Conservation (phyloP, 2,113 vertebrate species). For the Tyrannus savana region DNA sequence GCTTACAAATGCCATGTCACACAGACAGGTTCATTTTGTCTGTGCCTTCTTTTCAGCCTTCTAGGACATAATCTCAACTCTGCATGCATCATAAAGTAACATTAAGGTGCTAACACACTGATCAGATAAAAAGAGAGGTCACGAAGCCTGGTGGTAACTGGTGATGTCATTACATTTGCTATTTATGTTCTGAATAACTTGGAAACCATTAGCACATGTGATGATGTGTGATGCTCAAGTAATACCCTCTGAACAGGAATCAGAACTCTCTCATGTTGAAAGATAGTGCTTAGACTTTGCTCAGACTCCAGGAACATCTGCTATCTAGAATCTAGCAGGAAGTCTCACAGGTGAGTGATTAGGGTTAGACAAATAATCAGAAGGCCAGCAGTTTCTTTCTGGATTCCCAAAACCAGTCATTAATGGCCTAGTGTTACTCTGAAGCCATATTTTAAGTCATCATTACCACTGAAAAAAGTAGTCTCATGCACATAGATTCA, state of each 20-base stretch:
- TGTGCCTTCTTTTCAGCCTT: neutral
- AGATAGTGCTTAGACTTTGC: neutral
- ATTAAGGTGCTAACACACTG: neutral
- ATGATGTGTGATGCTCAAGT: neutral
- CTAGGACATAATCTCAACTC: neutral
- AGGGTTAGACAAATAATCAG: neutral
- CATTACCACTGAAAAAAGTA: neutral
- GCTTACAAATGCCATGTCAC: neutral
- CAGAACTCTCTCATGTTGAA: neutral
- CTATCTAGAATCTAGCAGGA: neutral
- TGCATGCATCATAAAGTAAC: neutral
- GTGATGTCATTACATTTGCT: neutral
- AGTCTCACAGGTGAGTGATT: neutral
- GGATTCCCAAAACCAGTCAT: neutral
- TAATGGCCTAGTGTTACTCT: neutral
- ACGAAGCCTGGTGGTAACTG: neutral
- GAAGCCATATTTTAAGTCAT: neutral
- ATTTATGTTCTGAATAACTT: neutral
- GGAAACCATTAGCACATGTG: neutral
- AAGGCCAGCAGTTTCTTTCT: neutral
- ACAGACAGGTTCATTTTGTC: neutral
- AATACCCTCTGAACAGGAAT: neutral
- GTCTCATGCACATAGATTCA: neutral
- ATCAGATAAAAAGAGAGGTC: neutral
- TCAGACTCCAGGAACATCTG: neutral